A percentile compares a stretch with the other conserved stretches of the same genome.
phyloP scores from a whole-genome alignment of 2,888 invertebrate species.

The Drosophila neotestacea region DNA sequence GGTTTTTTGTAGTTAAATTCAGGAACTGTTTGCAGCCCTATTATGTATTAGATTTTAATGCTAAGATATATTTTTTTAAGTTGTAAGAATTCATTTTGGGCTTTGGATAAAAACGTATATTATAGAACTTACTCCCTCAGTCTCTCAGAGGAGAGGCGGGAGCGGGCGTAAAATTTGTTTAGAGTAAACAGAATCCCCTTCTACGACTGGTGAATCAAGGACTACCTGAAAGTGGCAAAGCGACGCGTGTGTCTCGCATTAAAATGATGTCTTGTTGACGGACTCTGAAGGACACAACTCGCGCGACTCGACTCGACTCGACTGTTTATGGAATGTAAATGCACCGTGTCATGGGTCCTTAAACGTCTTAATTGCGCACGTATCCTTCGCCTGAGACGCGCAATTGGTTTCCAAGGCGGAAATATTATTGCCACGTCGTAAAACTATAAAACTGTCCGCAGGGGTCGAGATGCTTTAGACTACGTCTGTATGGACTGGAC shows the following conservation, averaged over 20 bases:
- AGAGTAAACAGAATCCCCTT: conserved; percentile 72
- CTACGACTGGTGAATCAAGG: conserved; percentile 57
- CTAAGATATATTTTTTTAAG: no score
- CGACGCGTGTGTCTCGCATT: conserved; percentile 78
- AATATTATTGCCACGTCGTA: conserved; percentile 84
- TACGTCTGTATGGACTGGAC: conserved; percentile 2
- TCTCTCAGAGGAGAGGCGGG: conserved; percentile 45
- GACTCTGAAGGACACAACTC: conserved; percentile 65
- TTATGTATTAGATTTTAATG: no score
- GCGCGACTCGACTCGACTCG: conserved; percentile 71
- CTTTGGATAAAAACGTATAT: not conserved
- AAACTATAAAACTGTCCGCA: conserved; percentile 83
- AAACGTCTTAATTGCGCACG: conserved; percentile 82
- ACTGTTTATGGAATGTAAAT: conserved; percentile 76
- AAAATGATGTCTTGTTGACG: conserved; percentile 75
- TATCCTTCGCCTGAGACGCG: conserved; percentile 73
- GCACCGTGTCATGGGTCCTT: conserved; percentile 82
- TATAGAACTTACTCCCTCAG: conserved; percentile 5
- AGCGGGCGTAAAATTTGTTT: conserved; percentile 64
- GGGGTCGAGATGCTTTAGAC: conserved; percentile 61
- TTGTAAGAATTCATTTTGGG: no score
- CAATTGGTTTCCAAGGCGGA: conserved; percentile 79
- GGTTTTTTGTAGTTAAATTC: no score
- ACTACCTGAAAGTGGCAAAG: conserved; percentile 60
- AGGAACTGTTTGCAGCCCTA: no score